phyloP scores from a whole-genome alignment of 2,113 vertebrate species.

The Hemibagrus wyckioides region DNA sequence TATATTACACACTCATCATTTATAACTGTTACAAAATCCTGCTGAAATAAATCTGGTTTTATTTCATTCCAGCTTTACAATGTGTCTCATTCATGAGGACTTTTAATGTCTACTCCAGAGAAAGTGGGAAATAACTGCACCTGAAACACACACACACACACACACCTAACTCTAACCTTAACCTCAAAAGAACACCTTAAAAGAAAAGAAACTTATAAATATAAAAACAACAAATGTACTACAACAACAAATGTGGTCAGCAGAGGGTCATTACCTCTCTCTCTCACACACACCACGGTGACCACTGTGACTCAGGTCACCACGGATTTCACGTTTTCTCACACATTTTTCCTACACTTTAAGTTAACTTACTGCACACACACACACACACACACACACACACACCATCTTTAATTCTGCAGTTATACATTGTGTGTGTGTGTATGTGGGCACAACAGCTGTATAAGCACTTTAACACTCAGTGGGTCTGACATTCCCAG shows the following conservation, averaged over 20 bases:
- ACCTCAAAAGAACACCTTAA: too few species aligned
- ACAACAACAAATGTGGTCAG: background rate
- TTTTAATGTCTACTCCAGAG: background rate
- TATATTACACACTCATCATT: background rate
- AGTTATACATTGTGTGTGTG: background rate
- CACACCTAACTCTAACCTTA: background rate
- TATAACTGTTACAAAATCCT: background rate
- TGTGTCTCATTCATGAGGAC: background rate
- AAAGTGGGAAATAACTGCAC: background rate
- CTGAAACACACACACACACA: background rate
- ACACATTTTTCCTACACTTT: background rate
- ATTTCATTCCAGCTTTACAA: background rate
- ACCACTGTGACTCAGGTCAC: background rate
- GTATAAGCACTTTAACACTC: background rate
- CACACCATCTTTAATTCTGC: background rate
- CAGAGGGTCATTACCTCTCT: background rate
- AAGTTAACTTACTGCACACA: background rate
- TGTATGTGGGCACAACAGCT: background rate
- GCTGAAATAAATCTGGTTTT: background rate
- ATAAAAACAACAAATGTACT: background rate
- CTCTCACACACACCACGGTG: background rate
- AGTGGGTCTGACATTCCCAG: conserved; percentile 31
- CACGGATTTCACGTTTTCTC: background rate
- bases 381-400: background rate
- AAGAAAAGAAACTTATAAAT: too few species aligned